Evolutionary conservation across 2,797 vertebrate genomes (phyloP).

Genomic region (Vespertilio murinus): DNA sequence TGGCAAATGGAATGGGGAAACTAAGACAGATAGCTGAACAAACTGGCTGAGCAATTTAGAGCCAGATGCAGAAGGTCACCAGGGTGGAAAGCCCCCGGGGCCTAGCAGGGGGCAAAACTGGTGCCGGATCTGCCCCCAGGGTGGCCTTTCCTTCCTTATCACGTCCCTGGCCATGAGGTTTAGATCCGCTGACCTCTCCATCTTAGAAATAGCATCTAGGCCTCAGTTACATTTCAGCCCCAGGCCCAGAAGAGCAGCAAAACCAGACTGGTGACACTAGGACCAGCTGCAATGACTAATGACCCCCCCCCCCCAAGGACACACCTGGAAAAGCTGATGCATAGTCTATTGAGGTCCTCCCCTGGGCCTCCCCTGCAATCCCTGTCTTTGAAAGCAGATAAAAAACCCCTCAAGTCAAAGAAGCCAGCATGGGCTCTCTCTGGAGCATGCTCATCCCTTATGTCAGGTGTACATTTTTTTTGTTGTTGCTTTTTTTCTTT

Average conservation of each 20-base stretch:
- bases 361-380: neutral
- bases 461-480: neutral
- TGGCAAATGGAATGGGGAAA: neutral
- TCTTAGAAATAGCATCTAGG: neutral
- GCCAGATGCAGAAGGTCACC: neutral
- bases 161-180: neutral
- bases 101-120: neutral
- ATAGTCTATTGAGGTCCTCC: neutral
- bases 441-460: neutral
- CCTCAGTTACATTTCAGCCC: neutral
- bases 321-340: neutral
- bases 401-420: neutral
- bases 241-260: neutral
- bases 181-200: neutral
- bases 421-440: neutral
- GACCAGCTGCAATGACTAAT: neutral
- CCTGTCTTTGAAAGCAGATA: neutral
- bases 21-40: neutral
- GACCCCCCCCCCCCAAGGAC: neutral
- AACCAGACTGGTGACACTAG: neutral
- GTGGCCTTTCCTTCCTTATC: neutral
- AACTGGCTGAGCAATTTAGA: neutral
- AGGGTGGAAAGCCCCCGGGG: neutral
- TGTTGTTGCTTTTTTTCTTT: neutral
- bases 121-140: neutral